phyloP scores from a whole-genome alignment of 2,888 invertebrate genomes.

The Tetropium fuscum region DNA sequence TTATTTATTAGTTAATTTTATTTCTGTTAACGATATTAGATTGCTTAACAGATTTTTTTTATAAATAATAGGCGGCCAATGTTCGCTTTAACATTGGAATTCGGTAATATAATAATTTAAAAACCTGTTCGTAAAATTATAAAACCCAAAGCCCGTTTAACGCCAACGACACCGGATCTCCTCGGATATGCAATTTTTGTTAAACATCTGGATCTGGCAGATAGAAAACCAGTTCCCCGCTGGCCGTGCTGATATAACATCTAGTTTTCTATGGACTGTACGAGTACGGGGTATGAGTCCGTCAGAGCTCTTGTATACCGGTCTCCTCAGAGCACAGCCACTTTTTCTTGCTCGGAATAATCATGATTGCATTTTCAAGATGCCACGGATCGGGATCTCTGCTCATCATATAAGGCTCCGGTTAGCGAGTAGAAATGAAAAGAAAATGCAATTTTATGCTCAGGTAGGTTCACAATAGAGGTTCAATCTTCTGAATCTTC shows the following conservation, averaged over 20 bases:
- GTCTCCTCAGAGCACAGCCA: slow-evolving; percentile 16
- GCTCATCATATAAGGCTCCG: slow-evolving; percentile 16
- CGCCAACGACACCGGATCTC: neutral
- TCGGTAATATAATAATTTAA: no score
- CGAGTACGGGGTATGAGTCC: slow-evolving; percentile 19
- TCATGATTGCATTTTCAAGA: slow-evolving; percentile 30
- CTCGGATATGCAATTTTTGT: slow-evolving; percentile 12
- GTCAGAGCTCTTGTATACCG: slow-evolving; percentile 19
- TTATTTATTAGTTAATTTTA: no score
- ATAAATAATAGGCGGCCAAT: no score
- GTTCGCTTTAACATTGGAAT: no score
- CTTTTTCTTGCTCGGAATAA: slow-evolving; percentile 29
- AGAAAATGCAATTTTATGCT: slow-evolving; percentile 28
- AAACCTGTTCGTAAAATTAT: neutral
- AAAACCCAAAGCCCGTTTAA: neutral
- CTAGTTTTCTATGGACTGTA: slow-evolving; percentile 18
- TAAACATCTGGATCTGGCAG: slow-evolving; percentile 7
- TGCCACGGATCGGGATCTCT: slow-evolving; percentile 15
- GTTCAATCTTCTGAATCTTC: no score
- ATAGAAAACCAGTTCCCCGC: slow-evolving; percentile 21
- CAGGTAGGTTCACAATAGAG: no score
- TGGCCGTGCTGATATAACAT: slow-evolving; percentile 2
- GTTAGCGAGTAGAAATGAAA: slow-evolving; percentile 20
- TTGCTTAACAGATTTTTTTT: no score
- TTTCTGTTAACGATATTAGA: no score